These are phyloP conservation scores for Apocheima hispidaria DNA, from an alignment of 2,888 invertebrate genomes.

Conservation along the genomic window DNA sequence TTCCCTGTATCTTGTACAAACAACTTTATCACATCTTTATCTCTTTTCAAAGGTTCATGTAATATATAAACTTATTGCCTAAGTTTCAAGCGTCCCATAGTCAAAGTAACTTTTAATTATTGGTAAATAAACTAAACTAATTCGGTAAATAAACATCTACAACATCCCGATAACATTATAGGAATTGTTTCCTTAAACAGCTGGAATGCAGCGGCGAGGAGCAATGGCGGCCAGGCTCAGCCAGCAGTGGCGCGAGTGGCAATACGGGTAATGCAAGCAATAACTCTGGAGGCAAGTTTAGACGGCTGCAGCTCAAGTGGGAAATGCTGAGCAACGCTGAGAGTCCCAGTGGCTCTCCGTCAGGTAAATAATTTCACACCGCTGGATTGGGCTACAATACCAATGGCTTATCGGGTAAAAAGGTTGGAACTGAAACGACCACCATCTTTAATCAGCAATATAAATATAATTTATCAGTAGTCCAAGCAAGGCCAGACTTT, in stretches of 20 bases:
- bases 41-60: too few species aligned
- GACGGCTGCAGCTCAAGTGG: conserved; percentile 92
- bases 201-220: conserved; percentile 81
- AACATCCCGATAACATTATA: neutral
- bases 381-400: too few species aligned
- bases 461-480: too few species aligned
- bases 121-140: too few species aligned
- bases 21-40: neutral
- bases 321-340: conserved; percentile 89
- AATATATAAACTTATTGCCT: too few species aligned
- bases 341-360: conserved; percentile 70
- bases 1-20: neutral
- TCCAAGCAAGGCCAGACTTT: neutral
- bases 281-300: conserved; percentile 89
- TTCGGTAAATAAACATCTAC: too few species aligned
- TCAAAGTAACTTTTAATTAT: too few species aligned
- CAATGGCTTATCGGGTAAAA: neutral
- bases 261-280: conserved; percentile 83
- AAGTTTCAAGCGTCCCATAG: too few species aligned
- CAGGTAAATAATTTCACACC: conserved; percentile 58
- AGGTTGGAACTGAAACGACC: neutral
- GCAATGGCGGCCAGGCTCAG: conserved; percentile 77
- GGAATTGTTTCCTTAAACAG: conserved; percentile 49
- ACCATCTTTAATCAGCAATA: too few species aligned
- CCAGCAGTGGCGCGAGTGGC: conserved; percentile 75